These are phyloP conservation scores for Cheilosia impressa DNA, from an alignment of 2,888 invertebrate genomes.

Conservation along the genomic window DNA sequence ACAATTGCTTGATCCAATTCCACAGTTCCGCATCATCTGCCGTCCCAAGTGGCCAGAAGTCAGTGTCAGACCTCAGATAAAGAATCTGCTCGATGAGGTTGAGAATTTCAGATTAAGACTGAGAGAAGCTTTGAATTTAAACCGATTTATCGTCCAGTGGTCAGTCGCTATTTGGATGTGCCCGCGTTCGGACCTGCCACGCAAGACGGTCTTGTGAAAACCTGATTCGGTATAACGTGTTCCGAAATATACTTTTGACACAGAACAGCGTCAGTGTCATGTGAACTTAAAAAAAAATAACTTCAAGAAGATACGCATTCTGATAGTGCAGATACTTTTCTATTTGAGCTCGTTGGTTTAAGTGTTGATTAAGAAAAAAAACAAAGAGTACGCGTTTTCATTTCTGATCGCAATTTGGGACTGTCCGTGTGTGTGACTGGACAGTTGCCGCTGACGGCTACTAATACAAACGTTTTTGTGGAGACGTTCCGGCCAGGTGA, in stretches of 20 bases:
- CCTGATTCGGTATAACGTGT: not conserved
- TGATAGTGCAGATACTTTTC: not conserved
- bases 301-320: not conserved
- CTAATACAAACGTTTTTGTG: not conserved
- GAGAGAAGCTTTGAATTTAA: conserved; percentile 32
- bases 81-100: too few relatives aligned
- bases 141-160: conserved; percentile 35
- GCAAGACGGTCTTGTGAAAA: conserved; percentile 3
- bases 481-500: conserved; percentile 28
- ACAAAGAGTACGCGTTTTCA: too few relatives aligned
- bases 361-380: not conserved
- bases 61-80: too few relatives aligned
- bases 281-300: too few relatives aligned
- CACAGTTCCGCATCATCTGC: conserved; percentile 40
- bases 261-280: conserved; percentile 2
- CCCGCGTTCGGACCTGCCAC: conserved; percentile 12
- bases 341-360: not conserved
- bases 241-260: not conserved
- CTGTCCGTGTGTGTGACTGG: not conserved
- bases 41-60: not conserved
- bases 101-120: too few relatives aligned
- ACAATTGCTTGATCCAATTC: conserved; percentile 44
- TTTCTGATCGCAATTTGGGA: not conserved
- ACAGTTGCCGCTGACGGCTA: not conserved
- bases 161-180: conserved; percentile 44